Conservation (phyloP, 2,888 invertebrate species). For the Pelosia muscerda region DNA sequence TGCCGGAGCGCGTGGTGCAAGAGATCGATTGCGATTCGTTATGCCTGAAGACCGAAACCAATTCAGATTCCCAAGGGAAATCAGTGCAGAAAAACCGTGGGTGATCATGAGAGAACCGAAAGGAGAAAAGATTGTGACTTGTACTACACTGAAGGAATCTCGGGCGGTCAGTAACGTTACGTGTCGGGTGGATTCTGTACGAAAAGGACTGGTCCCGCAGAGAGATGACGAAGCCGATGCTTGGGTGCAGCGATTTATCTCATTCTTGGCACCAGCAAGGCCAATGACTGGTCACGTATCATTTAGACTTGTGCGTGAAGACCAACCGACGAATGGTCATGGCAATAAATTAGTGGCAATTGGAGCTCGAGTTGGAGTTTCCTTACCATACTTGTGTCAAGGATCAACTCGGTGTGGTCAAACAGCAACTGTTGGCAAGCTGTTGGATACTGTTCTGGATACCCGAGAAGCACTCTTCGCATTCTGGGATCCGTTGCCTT, state of each 20-base stretch:
- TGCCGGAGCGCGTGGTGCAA: conserved; percentile 91
- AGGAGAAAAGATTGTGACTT: conserved; percentile 92
- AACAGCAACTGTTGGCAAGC: conserved; percentile 87
- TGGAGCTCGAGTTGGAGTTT: conserved; percentile 92
- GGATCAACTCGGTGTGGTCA: conserved; percentile 89
- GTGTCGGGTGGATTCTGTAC: conserved; percentile 90
- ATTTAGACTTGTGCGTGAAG: conserved; percentile 90
- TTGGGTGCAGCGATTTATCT: conserved; percentile 91
- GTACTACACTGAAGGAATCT: conserved; percentile 93
- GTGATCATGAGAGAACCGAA: conserved; percentile 92
- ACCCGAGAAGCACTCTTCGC: conserved; percentile 93
- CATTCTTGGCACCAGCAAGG: conserved; percentile 88
- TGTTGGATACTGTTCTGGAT: conserved; percentile 90
- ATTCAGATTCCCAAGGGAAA: conserved; percentile 90
- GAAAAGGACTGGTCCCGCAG: conserved; percentile 90
- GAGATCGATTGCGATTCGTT: conserved; percentile 90
- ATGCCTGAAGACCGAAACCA: conserved; percentile 89
- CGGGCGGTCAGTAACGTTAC: conserved; percentile 93
- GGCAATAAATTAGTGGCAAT: conserved; percentile 74
- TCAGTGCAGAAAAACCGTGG: conserved; percentile 92
- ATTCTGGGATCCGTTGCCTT: conserved; percentile 95
- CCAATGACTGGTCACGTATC: conserved; percentile 93
- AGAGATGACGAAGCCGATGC: conserved; percentile 89
- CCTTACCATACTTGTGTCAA: conserved; percentile 93
- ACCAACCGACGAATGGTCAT: conserved; percentile 80